A percentile compares a stretch with the other conserved stretches of the same genome.
Evolutionary conservation across 2,888 invertebrate species (phyloP).

Genomic region (Euzetes globulus): DNA sequence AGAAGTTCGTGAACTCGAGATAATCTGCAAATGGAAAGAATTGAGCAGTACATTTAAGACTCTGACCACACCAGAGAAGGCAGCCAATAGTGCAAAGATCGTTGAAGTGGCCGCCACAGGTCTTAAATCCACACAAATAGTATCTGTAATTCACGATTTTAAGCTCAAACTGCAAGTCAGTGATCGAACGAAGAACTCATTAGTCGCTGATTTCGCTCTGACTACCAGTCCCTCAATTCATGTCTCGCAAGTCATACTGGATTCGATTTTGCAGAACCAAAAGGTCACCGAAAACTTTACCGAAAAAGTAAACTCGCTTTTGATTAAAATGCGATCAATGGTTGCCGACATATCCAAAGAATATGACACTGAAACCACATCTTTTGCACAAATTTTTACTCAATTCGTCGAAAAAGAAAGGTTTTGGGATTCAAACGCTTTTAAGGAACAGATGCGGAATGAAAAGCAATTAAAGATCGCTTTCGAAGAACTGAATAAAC

Average conservation of each 20-base stretch:
- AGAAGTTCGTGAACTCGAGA: slow-evolving; percentile 35
- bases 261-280: slow-evolving; percentile 10
- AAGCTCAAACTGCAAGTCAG: slow-evolving; percentile 26
- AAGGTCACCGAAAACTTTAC: neutral
- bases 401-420: neutral
- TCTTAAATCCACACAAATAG: slow-evolving; percentile 27
- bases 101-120: slow-evolving; percentile 32
- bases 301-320: slow-evolving; percentile 30
- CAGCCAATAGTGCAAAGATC: slow-evolving; percentile 2
- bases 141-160: slow-evolving; percentile 33
- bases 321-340: slow-evolving; percentile 22
- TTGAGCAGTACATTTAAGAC: slow-evolving; percentile 17
- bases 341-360: slow-evolving; percentile 8
- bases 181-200: slow-evolving; percentile 25
- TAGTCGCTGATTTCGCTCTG: slow-evolving; percentile 32
- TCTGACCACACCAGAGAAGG: neutral
- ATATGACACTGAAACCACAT: neutral
- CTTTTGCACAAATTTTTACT: neutral
- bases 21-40: slow-evolving; percentile 31
- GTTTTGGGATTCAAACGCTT: neutral
- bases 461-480: slow-evolving; percentile 19
- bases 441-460: neutral
- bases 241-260: slow-evolving; percentile 25
- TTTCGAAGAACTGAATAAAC: slow-evolving; percentile 16
- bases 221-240: slow-evolving; percentile 32